Base-by-base conservation (phyloP, 2,888 invertebrate genomes). In the Caenorhabditis uteleia region DNA sequence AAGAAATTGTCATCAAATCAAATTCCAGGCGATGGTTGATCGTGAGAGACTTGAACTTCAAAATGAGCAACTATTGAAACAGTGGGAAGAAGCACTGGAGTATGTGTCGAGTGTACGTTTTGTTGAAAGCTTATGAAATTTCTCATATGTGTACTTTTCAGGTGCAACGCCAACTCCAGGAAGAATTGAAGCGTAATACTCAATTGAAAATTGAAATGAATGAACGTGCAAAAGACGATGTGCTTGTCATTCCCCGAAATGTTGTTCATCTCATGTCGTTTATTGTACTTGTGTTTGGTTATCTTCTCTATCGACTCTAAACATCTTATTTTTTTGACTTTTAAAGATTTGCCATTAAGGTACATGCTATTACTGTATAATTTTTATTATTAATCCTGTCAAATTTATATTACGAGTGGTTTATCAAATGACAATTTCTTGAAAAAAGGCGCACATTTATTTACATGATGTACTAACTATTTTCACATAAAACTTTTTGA, bases 41-140 rank as follows among this genome's bases (percentile, higher is more conserved):
- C 56, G 73, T 10, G 73, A 73, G 44, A 38, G 61, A 26, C 56
- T 73, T 20, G 73, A 73, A 49, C 57, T 73, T 10, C 73, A 73
- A 60, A 73, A 73, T 57, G 73, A 73, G 48, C 73, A 73, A 48
- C 49, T 73, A 23, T 47, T 73, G 38, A 56, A 59, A 42, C 73
- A 73, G 47, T 73, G 73, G 73, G 73, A 70, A 29, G 73, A 73
- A 36, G 65, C 73, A 7, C 39, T 73, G 48, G 73, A 73, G 57
- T 73, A 73, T 36, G 70, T 73, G 14, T 55, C 67, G n/a, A 67
- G 61, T 54, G 72, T 72, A 55, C 29, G 42, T 33, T 10, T 27
- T 20, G n/a, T 27, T 7, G 2, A 1, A 16, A 7, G n/a, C 6
- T 12, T 26, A 10, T 18, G 4, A 18, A 12, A 10, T 20, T n/a